Evolutionary conservation across 2,797 vertebrate species (phyloP).

Genomic region (Chrysocyon brachyurus): DNA sequence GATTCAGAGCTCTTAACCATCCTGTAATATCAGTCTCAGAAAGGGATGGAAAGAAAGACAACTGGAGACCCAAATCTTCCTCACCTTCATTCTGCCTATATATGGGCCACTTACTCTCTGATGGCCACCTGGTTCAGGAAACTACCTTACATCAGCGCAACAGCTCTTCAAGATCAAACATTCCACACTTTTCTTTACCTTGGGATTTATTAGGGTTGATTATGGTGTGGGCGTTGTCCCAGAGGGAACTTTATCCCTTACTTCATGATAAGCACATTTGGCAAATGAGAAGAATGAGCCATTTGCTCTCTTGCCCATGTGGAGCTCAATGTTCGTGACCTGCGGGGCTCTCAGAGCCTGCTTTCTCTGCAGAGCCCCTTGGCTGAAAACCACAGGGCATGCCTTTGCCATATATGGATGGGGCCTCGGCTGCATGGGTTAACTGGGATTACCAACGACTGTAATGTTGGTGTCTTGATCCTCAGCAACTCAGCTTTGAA

Average conservation of each 20-base stretch:
- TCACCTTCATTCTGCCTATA: not conserved
- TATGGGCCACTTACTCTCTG: not conserved
- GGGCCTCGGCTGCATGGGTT: not conserved
- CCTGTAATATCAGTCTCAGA: not conserved
- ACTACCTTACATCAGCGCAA: not conserved
- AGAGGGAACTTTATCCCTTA: constrained; percentile 37
- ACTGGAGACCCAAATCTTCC: accelerated
- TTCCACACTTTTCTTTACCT: not conserved
- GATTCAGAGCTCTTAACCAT: not conserved
- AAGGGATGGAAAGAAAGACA: not conserved
- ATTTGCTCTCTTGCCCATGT: constrained; percentile 24
- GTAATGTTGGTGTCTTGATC: constrained; percentile 69
- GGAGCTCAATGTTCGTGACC: not conserved
- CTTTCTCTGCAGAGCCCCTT: not conserved
- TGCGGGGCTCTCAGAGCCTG: not conserved
- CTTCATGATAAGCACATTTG: constrained; percentile 64
- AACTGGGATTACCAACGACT: constrained; percentile 71
- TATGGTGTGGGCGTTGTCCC: not conserved
- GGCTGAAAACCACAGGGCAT: constrained; percentile 56
- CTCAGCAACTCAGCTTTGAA: constrained; percentile 75
- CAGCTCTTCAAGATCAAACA: not conserved
- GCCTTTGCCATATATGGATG: constrained; percentile 61
- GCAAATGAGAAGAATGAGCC: constrained; percentile 68
- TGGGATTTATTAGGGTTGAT: not conserved
- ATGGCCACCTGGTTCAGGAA: not conserved